Evolutionary conservation across 2,888 invertebrate genomes (phyloP).

Genomic region (Napeogenes sylphis): DNA sequence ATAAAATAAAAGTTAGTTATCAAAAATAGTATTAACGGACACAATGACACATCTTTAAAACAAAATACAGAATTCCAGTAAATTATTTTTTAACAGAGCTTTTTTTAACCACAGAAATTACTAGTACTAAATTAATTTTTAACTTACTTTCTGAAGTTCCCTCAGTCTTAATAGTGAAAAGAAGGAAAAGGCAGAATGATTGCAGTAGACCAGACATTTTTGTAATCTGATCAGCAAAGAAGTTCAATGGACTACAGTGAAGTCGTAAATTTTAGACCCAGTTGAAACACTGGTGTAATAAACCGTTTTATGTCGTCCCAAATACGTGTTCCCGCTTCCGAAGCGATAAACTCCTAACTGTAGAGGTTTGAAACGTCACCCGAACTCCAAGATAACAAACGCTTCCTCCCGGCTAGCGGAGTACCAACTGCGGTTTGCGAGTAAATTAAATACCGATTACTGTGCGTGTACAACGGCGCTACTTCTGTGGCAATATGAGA

Average conservation of each 20-base stretch:
- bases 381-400: conserved; percentile 14
- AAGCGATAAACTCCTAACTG: conserved; percentile 48
- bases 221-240: conserved; percentile 43
- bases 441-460: not conserved
- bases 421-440: not conserved
- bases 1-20: too few relatives aligned
- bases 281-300: conserved; percentile 46
- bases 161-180: conserved; percentile 34
- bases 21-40: too few relatives aligned
- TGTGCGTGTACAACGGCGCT: not conserved
- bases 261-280: conserved; percentile 46
- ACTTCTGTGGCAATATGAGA: conserved; percentile 10
- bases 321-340: conserved; percentile 54
- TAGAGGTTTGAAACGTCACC: conserved; percentile 12
- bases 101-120: too few relatives aligned
- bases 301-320: conserved; percentile 48
- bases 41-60: too few relatives aligned
- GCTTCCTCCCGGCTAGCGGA: conserved; percentile 13
- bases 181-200: conserved; percentile 38
- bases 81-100: too few relatives aligned
- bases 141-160: conserved; percentile 41
- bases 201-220: conserved; percentile 39
- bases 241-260: conserved; percentile 49
- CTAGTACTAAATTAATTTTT: not conserved
- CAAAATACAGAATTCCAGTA: too few relatives aligned